phyloP scores from a whole-genome alignment of 2,797 vertebrate genomes.

The Tamandua tetradactyla region DNA sequence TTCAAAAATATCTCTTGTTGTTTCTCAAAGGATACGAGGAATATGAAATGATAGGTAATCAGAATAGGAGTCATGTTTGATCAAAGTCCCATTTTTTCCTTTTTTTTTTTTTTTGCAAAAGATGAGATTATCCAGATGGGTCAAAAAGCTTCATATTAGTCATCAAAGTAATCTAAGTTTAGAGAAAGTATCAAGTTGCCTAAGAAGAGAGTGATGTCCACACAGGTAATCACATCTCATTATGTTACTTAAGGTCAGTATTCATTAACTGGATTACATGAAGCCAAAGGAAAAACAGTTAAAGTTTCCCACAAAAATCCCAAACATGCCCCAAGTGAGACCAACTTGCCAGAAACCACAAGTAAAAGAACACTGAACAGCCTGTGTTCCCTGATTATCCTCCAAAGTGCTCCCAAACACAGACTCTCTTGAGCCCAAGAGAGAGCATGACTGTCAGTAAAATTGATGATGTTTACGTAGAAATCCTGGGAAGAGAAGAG shows the following conservation, averaged over 20 bases:
- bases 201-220: not conserved
- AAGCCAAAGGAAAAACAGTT: not conserved
- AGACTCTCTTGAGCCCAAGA: too few species aligned
- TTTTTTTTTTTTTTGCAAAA: constrained; percentile 21
- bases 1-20: not conserved
- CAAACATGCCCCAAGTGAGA: not conserved
- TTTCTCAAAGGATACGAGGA: not conserved
- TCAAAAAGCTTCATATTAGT: constrained; percentile 22
- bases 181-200: not conserved
- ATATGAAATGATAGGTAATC: not conserved
- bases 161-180: not conserved
- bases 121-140: not conserved
- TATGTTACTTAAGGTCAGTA: not conserved
- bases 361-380: not conserved
- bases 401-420: too few species aligned
- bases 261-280: not conserved
- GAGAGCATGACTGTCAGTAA: too few species aligned
- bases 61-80: not conserved
- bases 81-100: not conserved
- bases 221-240: not conserved
- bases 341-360: not conserved
- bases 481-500: too few species aligned
- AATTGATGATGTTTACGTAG: too few species aligned
- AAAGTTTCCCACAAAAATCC: not conserved
- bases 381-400: too few species aligned